phyloP scores from a whole-genome alignment of 2,113 vertebrate genomes.

The Candoia aspera region DNA sequence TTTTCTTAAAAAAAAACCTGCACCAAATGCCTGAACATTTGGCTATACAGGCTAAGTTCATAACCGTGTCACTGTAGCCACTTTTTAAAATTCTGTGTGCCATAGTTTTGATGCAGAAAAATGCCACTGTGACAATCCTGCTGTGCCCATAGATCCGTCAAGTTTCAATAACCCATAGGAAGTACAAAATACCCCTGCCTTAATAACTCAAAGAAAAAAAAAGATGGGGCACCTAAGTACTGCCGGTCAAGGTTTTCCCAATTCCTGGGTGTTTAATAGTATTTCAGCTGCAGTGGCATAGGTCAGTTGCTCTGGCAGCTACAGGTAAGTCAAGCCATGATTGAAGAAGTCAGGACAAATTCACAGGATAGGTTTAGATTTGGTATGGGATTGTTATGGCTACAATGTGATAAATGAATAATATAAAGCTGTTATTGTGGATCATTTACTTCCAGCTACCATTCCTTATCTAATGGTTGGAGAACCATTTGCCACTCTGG shows the following conservation, averaged over 20 bases:
- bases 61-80: background rate
- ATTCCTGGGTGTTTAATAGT: background rate
- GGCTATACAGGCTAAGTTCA: background rate
- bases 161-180: background rate
- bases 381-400: background rate
- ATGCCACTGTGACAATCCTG: background rate
- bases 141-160: background rate
- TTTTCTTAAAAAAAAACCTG: background rate
- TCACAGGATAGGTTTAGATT: background rate
- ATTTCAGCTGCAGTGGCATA: background rate
- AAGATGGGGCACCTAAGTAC: background rate
- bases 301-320: background rate
- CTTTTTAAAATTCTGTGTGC: background rate
- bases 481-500: background rate
- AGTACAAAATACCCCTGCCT: too few species aligned
- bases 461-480: background rate
- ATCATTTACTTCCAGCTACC: background rate
- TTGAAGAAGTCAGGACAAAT: background rate
- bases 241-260: background rate
- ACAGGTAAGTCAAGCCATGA: background rate
- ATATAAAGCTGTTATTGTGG: background rate
- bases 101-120: background rate
- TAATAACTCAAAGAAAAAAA: background rate
- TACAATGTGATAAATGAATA: constrained; percentile 8
- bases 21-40: background rate